Conservation (phyloP, 2,797 vertebrate genomes). For the Rhabdophis nuchalis region DNA sequence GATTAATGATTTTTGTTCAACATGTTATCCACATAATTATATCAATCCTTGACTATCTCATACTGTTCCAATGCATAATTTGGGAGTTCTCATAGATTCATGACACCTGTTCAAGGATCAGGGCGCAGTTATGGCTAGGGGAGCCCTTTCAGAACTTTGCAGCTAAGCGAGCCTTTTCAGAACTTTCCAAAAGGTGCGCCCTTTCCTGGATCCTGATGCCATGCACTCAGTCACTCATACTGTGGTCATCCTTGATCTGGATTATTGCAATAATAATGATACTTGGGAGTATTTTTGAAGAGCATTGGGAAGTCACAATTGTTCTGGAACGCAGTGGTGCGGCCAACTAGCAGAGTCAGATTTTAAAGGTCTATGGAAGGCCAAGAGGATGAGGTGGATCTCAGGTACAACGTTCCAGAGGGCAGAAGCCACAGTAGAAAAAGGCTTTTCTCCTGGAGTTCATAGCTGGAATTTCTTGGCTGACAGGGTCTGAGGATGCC, state of each 20-base stretch:
- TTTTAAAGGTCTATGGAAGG: background rate
- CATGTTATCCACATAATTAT: background rate
- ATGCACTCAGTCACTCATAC: background rate
- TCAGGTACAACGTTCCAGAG: background rate
- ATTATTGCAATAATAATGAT: background rate
- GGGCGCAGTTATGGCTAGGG: background rate
- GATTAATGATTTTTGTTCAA: background rate
- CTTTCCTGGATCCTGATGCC: background rate
- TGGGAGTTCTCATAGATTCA: background rate
- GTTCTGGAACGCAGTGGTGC: background rate
- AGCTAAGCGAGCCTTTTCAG: background rate
- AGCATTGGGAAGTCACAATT: background rate
- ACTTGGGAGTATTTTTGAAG: background rate
- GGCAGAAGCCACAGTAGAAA: background rate
- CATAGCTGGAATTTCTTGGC: background rate
- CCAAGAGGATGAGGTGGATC: background rate
- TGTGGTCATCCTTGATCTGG: background rate
- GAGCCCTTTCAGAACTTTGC: too few species aligned
- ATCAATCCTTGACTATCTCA: background rate
- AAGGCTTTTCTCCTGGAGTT: background rate
- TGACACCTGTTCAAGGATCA: background rate
- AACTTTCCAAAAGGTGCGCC: background rate
- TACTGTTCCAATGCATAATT: background rate
- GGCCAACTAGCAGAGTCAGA: background rate
- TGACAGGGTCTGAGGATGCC: background rate